A percentile compares a stretch with the other conserved stretches of the same genome.
Conservation (phyloP, 2,113 vertebrate genomes). For the Dryoscopus gambensis region DNA sequence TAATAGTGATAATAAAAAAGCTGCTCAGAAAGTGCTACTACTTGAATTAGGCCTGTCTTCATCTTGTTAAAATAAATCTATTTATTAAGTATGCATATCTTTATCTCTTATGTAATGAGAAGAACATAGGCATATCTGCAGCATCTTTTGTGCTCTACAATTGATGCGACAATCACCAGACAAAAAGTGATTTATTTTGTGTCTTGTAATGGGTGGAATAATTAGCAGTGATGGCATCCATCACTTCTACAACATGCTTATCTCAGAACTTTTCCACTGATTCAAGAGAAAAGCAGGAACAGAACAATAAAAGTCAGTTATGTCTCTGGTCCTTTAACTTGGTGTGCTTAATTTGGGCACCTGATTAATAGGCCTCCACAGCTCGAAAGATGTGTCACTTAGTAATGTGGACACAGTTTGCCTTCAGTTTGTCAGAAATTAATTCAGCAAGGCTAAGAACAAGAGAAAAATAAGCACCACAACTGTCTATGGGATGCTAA, state of each 20-base stretch:
- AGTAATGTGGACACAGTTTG: background rate
- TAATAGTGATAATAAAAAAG: background rate
- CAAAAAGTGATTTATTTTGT: conserved; percentile 74
- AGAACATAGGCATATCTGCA: conserved; percentile 38
- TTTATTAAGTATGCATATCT: conserved; percentile 53
- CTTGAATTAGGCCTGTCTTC: conserved; percentile 38
- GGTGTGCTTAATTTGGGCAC: background rate
- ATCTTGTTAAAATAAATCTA: conserved; percentile 45
- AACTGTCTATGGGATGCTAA: background rate
- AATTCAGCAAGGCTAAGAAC: background rate
- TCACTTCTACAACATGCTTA: conserved; percentile 67
- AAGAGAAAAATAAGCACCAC: background rate
- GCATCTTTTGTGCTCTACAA: conserved; percentile 61
- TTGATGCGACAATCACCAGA: conserved; percentile 51
- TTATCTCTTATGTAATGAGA: conserved; percentile 48
- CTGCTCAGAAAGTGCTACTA: background rate
- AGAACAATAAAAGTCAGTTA: conserved; percentile 6
- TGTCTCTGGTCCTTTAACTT: background rate
- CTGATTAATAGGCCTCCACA: background rate
- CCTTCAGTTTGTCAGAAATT: background rate
- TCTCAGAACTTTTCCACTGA: conserved; percentile 39
- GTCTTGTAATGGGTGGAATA: conserved; percentile 71
- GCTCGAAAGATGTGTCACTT: background rate
- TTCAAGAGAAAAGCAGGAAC: background rate
- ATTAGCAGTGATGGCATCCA: conserved; percentile 73